Evolutionary conservation across 1,140 invertebrate species (phyloP), one percentile per base, ranked within the genome.

Genomic region (Diabrotica virgifera): DNA sequence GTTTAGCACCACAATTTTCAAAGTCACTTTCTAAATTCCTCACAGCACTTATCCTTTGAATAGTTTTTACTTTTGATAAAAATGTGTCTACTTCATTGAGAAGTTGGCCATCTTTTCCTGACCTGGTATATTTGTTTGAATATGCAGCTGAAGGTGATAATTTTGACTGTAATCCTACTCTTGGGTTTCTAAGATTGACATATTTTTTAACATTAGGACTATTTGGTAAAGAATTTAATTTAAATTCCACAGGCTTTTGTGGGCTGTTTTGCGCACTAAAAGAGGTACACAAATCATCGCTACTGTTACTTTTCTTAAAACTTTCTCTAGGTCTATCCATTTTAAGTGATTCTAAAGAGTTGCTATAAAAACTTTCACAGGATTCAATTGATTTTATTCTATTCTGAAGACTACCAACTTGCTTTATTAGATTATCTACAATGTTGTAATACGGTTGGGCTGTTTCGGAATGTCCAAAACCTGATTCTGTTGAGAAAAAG

Each of bases 401-500:
- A 67, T 78, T 81, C 75, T 87, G 83, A 38, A 89, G 73, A 5
- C 82, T 81, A 65, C 85, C 82, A 36, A 89, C 85, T 76, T 87
- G 85, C 12, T 80, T 79, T 11, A 87, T 83, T 14, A 89, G 77
- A 75, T 84, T 85, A n/a, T 84, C 84, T n/a, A 89, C 80, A 24
- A 86, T 83, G 52, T 68, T 62, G 63, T 73, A 79, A 67, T 77
- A 77, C 0, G 75, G 74, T 35, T 64, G 70, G 14, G 69, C 52
- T 5, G 65, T 36, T 57, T 61, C 67, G 11, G 61, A 63, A 52
- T 67, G 52, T 36, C 12, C 59, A 6, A 77, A 70, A 35, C 82
- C 83, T 13, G 85, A 83, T 66, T 79, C 77, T 38, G 87, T 80
- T 40, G 84, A 68, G 74, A 89, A 90, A 68, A 89, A 86, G 78